Evolutionary conservation across 2,797 vertebrate genomes (phyloP).

Genomic region (Astyanax mexicanus): DNA sequence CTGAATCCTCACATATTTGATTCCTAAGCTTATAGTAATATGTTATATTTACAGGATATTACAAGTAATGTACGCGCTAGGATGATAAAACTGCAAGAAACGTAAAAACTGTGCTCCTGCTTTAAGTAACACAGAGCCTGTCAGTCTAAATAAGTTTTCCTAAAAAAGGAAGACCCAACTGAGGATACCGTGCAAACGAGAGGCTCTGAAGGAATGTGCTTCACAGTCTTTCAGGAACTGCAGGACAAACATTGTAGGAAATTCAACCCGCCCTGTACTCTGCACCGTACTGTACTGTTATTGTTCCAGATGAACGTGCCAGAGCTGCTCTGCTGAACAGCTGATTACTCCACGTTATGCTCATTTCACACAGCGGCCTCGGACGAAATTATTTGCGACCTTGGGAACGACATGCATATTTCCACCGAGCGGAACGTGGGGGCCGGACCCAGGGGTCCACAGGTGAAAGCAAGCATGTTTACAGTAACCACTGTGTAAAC

Average conservation of each 20-base stretch:
- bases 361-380: conserved; percentile 69
- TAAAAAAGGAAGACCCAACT: conserved; percentile 49
- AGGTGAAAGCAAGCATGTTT: conserved; percentile 73
- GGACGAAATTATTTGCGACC: conserved; percentile 64
- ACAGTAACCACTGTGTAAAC: conserved; percentile 75
- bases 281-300: neutral
- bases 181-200: conserved; percentile 62
- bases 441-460: conserved; percentile 51
- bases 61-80: too few species aligned
- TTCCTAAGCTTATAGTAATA: too few species aligned
- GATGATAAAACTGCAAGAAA: too few species aligned
- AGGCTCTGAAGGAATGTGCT: conserved; percentile 73
- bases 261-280: neutral
- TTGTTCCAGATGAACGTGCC: conserved; percentile 1
- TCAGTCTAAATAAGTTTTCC: conserved; percentile 53
- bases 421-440: conserved; percentile 21
- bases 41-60: too few species aligned
- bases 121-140: conserved; percentile 47
- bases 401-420: conserved; percentile 38
- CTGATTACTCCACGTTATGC: conserved; percentile 72
- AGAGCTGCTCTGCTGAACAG: conserved; percentile 46
- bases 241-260: conserved; percentile 50
- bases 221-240: conserved; percentile 67
- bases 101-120: neutral
- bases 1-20: too few species aligned